Percentiles rank a stretch among this genome's conserved stretches.
These are phyloP conservation scores for Sitobion miscanthi DNA, from an alignment of 1,140 invertebrate species.

Conservation along the genomic window DNA sequence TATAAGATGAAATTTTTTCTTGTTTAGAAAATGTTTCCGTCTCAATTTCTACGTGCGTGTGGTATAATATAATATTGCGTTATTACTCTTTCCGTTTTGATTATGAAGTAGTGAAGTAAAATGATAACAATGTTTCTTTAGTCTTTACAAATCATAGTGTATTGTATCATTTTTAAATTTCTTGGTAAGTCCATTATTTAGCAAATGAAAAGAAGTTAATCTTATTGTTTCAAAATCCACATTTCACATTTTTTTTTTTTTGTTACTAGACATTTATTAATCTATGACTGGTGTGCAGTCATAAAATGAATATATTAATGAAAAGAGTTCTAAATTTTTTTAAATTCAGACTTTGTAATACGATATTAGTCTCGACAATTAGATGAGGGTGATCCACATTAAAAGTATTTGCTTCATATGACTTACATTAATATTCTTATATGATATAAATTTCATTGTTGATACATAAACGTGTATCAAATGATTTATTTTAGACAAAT, in stretches of 20 bases:
- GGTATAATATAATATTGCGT: neutral
- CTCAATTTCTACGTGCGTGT: neutral
- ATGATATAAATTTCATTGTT: no score
- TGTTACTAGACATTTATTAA: neutral
- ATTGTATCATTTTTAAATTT: conserved; percentile 6
- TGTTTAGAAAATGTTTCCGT: neutral
- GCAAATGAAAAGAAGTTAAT: neutral
- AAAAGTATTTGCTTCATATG: no score
- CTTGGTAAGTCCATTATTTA: neutral
- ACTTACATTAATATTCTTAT: no score
- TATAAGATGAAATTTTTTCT: neutral
- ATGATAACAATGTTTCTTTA: neutral
- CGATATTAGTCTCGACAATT: neutral
- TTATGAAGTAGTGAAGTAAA: neutral
- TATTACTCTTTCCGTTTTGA: neutral
- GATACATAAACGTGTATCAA: neutral
- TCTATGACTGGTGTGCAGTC: neutral
- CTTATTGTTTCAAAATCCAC: neutral
- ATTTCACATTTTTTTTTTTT: neutral
- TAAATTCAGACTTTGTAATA: neutral
- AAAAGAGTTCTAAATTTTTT: neutral
- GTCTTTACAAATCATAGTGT: neutral
- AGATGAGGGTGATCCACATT: neutral
- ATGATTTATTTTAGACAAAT: neutral
- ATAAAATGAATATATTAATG: neutral